phyloP scores from a whole-genome alignment of 2,888 invertebrate genomes.

The Cybosia mesomella region DNA sequence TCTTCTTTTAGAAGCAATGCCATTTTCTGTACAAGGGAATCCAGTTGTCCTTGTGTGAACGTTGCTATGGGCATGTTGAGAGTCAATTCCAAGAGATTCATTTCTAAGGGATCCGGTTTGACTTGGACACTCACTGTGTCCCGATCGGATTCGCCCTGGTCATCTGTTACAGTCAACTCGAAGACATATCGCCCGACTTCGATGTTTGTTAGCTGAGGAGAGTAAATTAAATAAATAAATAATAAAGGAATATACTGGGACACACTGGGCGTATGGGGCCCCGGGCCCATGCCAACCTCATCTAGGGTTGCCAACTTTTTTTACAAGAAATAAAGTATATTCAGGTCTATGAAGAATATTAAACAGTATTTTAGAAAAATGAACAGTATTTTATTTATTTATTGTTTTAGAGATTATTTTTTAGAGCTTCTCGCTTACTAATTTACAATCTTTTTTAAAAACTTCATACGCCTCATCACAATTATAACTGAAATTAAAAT shows the following conservation, averaged over 20 bases:
- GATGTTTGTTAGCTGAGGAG: slow-evolving; percentile 90
- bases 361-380: too few relatives aligned
- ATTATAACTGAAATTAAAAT: too few relatives aligned
- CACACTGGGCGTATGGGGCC: too few relatives aligned
- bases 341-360: too few relatives aligned
- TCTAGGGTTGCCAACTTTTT: too few relatives aligned
- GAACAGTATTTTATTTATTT: too few relatives aligned
- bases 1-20: slow-evolving; percentile 92
- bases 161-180: slow-evolving; percentile 95
- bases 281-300: too few relatives aligned
- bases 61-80: slow-evolving; percentile 90
- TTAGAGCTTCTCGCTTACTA: too few relatives aligned
- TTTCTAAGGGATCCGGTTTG: slow-evolving; percentile 91
- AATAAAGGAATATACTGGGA: background rate
- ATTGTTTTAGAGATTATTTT: too few relatives aligned
- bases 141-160: slow-evolving; percentile 93
- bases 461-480: too few relatives aligned
- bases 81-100: slow-evolving; percentile 93
- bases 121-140: slow-evolving; percentile 95
- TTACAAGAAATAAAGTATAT: too few relatives aligned
- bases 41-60: slow-evolving; percentile 88
- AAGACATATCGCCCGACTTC: slow-evolving; percentile 96
- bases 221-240: background rate
- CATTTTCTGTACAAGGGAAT: slow-evolving; percentile 92
- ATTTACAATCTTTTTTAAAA: too few relatives aligned